Evolutionary conservation across 2,797 vertebrate genomes (phyloP).

Genomic region (Chromobotia macracanthus): DNA sequence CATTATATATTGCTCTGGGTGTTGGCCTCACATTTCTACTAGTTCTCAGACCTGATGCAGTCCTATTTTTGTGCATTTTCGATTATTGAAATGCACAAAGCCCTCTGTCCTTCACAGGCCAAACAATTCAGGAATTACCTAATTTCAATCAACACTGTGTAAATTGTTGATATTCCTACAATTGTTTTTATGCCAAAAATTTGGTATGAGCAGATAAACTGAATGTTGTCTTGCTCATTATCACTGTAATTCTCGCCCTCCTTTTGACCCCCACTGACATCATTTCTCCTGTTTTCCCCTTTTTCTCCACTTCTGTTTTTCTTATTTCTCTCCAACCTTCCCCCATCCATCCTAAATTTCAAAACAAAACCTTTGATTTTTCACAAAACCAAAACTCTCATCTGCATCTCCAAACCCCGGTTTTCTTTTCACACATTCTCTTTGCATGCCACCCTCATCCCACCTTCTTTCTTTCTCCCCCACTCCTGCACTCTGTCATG

Average conservation of each 20-base stretch:
- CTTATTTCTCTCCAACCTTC: slow-evolving; percentile 23
- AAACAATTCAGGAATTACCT: not conserved
- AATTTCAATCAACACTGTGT: slow-evolving; percentile 6
- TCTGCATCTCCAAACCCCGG: slow-evolving; percentile 34
- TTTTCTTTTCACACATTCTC: not conserved
- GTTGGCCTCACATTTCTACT: slow-evolving; percentile 19
- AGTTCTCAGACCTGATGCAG: slow-evolving; percentile 25
- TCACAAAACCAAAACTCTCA: slow-evolving; percentile 5
- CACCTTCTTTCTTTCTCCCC: slow-evolving; percentile 24
- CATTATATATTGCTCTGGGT: slow-evolving; percentile 9
- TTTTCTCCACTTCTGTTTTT: slow-evolving; percentile 29
- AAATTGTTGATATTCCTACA: not conserved
- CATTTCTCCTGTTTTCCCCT: slow-evolving; percentile 22
- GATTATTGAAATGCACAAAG: slow-evolving; percentile 5
- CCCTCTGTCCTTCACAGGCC: not conserved
- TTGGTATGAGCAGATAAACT: not conserved
- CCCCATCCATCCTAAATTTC: not conserved
- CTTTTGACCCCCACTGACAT: slow-evolving; percentile 25
- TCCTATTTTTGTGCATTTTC: slow-evolving; percentile 19
- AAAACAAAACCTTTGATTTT: not conserved
- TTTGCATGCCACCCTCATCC: slow-evolving; percentile 1
- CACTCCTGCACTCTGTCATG: slow-evolving; percentile 30
- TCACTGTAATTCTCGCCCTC: slow-evolving; percentile 27
- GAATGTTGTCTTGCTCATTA: slow-evolving; percentile 13
- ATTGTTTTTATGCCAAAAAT: slow-evolving; percentile 12